Evolutionary conservation across 2,113 vertebrate genomes (phyloP).

Genomic region (Marmota monax): DNA sequence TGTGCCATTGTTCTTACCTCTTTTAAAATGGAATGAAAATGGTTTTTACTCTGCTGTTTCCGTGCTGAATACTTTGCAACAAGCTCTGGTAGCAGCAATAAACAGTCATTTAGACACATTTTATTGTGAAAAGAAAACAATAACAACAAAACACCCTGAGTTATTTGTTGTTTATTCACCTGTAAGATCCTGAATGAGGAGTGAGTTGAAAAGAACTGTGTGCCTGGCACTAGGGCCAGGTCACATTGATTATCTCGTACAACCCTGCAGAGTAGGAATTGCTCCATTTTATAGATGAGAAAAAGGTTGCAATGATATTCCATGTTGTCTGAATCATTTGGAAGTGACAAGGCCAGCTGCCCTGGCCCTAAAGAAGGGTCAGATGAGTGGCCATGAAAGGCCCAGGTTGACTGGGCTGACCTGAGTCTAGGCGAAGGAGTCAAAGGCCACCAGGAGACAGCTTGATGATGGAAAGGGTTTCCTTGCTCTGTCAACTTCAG

Average conservation of each 20-base stretch:
- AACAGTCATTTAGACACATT: neutral
- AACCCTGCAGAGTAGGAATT: neutral
- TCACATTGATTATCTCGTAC: neutral
- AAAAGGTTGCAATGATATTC: neutral
- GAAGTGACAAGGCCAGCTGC: neutral
- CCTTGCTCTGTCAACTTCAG: neutral
- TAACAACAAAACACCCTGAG: neutral
- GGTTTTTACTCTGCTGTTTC: neutral
- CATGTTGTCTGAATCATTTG: neutral
- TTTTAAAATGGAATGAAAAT: conserved; percentile 49
- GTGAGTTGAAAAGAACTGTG: neutral
- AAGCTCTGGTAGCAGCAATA: neutral
- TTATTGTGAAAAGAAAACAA: neutral
- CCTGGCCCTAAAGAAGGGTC: neutral
- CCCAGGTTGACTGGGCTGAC: neutral
- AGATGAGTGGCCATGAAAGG: neutral
- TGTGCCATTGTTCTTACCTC: neutral
- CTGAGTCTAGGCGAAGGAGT: neutral
- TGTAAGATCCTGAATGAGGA: neutral
- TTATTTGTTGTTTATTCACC: neutral
- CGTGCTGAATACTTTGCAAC: neutral
- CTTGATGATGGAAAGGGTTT: neutral
- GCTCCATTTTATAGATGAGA: neutral
- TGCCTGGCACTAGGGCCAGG: neutral
- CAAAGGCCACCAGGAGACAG: neutral